Evolutionary conservation across 2,888 invertebrate species (phyloP).

Genomic region (Caradrina kadenii): DNA sequence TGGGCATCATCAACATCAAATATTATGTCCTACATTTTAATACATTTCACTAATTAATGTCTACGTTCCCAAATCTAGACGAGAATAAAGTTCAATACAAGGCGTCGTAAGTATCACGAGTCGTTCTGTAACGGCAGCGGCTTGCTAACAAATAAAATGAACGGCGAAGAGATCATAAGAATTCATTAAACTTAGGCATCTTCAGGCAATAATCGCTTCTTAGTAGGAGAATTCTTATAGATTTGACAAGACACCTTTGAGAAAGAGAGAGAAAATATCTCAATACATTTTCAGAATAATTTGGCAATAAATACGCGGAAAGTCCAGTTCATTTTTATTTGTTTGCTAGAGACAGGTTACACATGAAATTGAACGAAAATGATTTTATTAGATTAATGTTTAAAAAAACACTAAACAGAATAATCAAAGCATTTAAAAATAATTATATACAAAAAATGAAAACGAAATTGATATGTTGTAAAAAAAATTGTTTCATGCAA

Average conservation of each 20-base stretch:
- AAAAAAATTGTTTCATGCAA: not conserved
- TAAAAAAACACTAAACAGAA: not conserved
- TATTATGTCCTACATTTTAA: conserved; percentile 49
- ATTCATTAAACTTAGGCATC: conserved; percentile 4
- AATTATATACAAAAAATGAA: conserved; percentile 1
- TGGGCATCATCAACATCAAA: conserved; percentile 32
- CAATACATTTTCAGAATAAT: conserved; percentile 13
- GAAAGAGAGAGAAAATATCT: not conserved
- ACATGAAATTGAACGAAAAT: conserved; percentile 2
- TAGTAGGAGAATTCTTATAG: conserved; percentile 1
- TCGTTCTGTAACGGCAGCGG: conserved; percentile 45
- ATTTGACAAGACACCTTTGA: conserved; percentile 9
- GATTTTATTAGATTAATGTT: not conserved
- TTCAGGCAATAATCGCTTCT: not conserved
- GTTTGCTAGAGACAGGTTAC: conserved; percentile 28
- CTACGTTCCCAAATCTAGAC: conserved; percentile 47
- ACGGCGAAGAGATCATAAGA: conserved; percentile 9
- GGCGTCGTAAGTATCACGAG: conserved; percentile 52
- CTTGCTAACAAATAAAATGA: conserved; percentile 43
- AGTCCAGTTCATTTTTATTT: conserved; percentile 33
- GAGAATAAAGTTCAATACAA: conserved; percentile 46
- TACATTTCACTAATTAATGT: conserved; percentile 50
- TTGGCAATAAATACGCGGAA: conserved; percentile 18
- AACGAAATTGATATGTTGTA: conserved; percentile 8
- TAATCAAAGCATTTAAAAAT: conserved; percentile 19